phyloP scores from a whole-genome alignment of 1,140 invertebrate species.

The Sinonovacula constricta region DNA sequence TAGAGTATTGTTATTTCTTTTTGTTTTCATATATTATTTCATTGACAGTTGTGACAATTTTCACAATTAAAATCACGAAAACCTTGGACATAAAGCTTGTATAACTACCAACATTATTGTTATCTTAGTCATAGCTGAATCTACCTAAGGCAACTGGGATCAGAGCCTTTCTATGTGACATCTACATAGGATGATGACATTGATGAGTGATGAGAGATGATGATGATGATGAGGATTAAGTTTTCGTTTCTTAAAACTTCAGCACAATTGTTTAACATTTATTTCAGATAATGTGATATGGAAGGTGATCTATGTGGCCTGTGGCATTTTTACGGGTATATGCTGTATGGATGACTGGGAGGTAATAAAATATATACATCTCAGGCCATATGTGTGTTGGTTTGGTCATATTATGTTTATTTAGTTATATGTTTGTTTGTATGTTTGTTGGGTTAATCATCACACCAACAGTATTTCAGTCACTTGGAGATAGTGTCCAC shows the following conservation, averaged over 20 bases:
- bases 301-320: neutral
- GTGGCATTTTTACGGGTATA: neutral
- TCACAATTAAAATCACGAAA: neutral
- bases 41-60: neutral
- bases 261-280: neutral
- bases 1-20: neutral
- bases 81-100: neutral
- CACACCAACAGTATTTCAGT: too few species aligned
- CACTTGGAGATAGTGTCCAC: too few species aligned
- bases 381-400: too few species aligned
- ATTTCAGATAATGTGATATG: neutral
- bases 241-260: neutral
- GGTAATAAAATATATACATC: neutral
- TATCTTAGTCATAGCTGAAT: neutral
- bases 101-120: neutral
- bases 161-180: neutral
- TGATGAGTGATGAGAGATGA: neutral
- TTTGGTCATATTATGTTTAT: too few species aligned
- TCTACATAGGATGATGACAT: neutral
- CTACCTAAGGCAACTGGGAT: neutral
- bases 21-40: neutral
- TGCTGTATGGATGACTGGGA: neutral
- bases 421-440: too few species aligned
- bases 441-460: too few species aligned
- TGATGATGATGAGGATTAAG: neutral